phyloP scores from a whole-genome alignment of 2,797 vertebrate species.

The Telmatherina bonti region DNA sequence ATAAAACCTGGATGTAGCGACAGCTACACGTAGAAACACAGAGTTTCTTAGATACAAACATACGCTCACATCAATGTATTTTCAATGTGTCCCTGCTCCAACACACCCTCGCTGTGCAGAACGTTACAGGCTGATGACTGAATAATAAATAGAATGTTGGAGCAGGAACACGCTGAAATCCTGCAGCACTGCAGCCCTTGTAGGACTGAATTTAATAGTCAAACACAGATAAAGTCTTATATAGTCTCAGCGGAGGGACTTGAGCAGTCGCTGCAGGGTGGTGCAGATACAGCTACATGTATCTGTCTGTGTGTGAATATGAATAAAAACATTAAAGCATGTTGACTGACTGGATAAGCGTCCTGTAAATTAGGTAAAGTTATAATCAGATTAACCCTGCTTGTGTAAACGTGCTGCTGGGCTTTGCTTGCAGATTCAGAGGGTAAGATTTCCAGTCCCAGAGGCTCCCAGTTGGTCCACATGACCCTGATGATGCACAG shows the following conservation, averaged over 20 bases:
- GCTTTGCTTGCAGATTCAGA: slow-evolving; percentile 81
- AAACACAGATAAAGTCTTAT: no score
- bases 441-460: slow-evolving; percentile 81
- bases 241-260: neutral
- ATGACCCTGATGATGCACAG: slow-evolving; percentile 93
- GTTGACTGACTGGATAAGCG: no score
- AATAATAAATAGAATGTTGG: no score
- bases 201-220: no score
- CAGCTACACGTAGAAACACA: neutral
- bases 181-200: neutral
- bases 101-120: no score
- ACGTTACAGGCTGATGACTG: no score
- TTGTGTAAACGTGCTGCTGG: slow-evolving; percentile 8
- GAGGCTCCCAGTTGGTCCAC: slow-evolving; percentile 86
- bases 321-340: neutral
- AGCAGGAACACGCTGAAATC: neutral
- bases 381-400: slow-evolving; percentile 10
- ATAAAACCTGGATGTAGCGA: neutral
- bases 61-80: no score
- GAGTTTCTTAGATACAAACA: no score
- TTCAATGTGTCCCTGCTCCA: no score
- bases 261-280: neutral
- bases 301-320: neutral
- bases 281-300: neutral
- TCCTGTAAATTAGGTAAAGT: no score